These are phyloP conservation scores for Vulpes vulpes DNA, from an alignment of 2,113 vertebrate species.

Conservation along the genomic window DNA sequence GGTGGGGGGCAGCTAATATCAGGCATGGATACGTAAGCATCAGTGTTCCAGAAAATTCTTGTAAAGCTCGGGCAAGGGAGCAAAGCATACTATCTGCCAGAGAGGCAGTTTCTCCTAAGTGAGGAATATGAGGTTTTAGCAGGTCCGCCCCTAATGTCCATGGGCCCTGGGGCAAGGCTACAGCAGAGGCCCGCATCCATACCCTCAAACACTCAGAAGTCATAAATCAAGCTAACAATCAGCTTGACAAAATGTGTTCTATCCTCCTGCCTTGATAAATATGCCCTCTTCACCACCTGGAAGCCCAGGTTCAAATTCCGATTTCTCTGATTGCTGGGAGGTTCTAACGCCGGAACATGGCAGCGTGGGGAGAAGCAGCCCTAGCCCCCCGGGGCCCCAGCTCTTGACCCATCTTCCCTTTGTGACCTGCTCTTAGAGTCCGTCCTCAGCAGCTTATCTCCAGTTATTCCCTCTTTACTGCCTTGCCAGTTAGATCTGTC, in stretches of 20 bases:
- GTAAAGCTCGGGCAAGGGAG: neutral
- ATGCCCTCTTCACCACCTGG: neutral
- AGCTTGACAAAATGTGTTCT: neutral
- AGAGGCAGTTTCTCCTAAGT: neutral
- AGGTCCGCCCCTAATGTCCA: neutral
- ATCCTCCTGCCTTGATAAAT: neutral
- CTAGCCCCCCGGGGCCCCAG: rapidly evolving
- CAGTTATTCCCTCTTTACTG: neutral
- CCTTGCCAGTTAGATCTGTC: neutral
- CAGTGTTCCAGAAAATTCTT: neutral
- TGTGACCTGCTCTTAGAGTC: neutral
- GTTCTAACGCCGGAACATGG: neutral
- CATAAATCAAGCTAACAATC: constrained; percentile 35
- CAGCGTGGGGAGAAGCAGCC: neutral
- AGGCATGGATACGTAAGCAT: neutral
- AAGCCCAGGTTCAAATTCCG: neutral
- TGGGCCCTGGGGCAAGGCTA: neutral
- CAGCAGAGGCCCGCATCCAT: neutral
- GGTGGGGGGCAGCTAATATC: neutral
- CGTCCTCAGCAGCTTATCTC: neutral
- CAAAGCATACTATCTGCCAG: neutral
- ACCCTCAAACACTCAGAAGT: neutral
- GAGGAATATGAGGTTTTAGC: neutral
- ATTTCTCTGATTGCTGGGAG: neutral
- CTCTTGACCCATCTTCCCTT: neutral